These are phyloP conservation scores for Phylloscopus trochiloides DNA, from an alignment of 2,113 vertebrate genomes.

Conservation along the genomic window DNA sequence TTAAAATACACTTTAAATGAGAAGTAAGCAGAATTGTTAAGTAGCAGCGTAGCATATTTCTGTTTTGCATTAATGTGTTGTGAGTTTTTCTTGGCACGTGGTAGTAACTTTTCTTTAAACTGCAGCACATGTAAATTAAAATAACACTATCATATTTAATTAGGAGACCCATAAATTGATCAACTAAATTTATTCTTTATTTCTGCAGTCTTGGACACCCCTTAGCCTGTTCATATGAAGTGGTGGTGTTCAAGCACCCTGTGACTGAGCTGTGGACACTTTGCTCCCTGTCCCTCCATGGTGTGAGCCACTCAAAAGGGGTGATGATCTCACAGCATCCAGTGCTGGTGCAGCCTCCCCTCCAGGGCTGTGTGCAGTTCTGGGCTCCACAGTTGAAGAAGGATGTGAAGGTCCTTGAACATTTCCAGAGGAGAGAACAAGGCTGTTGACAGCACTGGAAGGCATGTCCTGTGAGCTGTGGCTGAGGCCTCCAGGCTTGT, in stretches of 20 bases:
- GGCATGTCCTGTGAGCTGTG: not conserved
- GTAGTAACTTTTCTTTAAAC: not conserved
- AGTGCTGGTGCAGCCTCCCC: fast-evolving
- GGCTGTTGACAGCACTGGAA: not conserved
- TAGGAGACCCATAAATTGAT: not conserved
- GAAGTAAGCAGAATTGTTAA: not conserved
- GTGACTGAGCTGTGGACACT: fast-evolving
- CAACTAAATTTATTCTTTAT: not conserved
- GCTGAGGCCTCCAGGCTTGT: not conserved
- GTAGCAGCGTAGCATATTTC: not conserved
- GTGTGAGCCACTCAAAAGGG: not conserved
- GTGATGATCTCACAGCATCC: fast-evolving
- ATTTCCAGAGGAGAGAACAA: not conserved
- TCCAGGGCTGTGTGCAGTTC: not conserved
- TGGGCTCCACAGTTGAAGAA: not conserved
- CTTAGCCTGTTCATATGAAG: not conserved
- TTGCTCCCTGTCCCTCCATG: not conserved
- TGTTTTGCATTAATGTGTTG: not conserved
- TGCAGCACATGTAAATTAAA: not conserved
- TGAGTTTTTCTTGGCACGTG: not conserved
- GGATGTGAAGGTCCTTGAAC: not conserved
- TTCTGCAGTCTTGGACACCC: not conserved
- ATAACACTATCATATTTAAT: not conserved
- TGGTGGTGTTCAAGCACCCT: not conserved
- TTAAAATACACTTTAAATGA: not conserved